These are phyloP conservation scores for Drosophila bocki DNA, from an alignment of 1,140 invertebrate species.

Conservation along the genomic window DNA sequence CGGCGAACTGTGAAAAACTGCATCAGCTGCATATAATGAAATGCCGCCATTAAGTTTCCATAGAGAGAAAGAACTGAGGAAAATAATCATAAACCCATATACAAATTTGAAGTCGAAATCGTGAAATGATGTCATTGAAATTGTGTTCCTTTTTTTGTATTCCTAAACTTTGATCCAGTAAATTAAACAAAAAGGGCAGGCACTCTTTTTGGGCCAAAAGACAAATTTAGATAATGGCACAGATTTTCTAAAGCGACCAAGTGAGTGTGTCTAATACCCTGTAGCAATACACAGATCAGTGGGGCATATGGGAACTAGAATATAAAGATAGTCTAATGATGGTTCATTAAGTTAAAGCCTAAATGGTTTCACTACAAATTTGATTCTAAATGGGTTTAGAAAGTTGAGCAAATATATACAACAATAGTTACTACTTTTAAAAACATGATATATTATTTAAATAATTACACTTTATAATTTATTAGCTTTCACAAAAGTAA, in stretches of 20 bases:
- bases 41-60: slow-evolving; percentile 10
- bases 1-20: slow-evolving; percentile 20
- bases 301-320: slow-evolving; percentile 13
- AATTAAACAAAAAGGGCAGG: slow-evolving; percentile 64
- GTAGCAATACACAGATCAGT: slow-evolving; percentile 5
- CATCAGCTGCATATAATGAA: slow-evolving; percentile 10
- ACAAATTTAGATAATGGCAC: slow-evolving; percentile 73
- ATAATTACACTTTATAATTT: slow-evolving; percentile 1
- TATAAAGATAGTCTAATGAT: slow-evolving; percentile 30
- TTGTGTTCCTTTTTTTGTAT: background rate
- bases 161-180: slow-evolving; percentile 56
- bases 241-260: slow-evolving; percentile 48
- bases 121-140: slow-evolving; percentile 69
- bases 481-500: slow-evolving; percentile 5
- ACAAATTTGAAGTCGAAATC: background rate
- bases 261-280: slow-evolving; percentile 51
- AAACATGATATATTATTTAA: background rate
- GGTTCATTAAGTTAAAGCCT: background rate
- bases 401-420: slow-evolving; percentile 8
- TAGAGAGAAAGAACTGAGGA: slow-evolving; percentile 2
- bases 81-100: slow-evolving; percentile 14
- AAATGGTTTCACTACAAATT: background rate
- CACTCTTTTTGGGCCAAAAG: slow-evolving; percentile 55
- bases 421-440: background rate
- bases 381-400: slow-evolving; percentile 18